Conservation (phyloP, 2,888 invertebrate genomes). For the Drosophila tripunctata region DNA sequence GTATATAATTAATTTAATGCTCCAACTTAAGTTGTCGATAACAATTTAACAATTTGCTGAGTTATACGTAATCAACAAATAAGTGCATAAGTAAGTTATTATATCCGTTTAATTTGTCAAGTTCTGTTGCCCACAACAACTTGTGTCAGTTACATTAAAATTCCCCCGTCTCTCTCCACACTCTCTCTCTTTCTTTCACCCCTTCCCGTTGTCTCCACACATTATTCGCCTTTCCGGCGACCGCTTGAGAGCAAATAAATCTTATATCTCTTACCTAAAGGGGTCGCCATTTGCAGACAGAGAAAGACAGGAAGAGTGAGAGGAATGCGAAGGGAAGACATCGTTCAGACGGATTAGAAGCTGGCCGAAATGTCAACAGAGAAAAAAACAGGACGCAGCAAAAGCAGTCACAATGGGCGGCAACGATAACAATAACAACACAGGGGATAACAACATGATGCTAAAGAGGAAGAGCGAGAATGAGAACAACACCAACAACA, state of each 20-base stretch:
- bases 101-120: conserved; percentile 4
- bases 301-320: neutral
- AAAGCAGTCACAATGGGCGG: conserved; percentile 29
- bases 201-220: neutral
- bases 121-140: neutral
- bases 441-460: conserved; percentile 22
- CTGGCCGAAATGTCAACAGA: conserved; percentile 53
- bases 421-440: conserved; percentile 13
- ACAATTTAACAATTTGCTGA: neutral
- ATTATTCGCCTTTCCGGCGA: conserved; percentile 5
- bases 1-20: too few species aligned
- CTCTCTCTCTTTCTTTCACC: too few species aligned
- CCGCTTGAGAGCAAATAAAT: conserved; percentile 51
- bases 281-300: conserved; percentile 17
- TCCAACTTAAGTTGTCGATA: neutral
- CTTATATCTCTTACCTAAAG: conserved; percentile 30
- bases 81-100: neutral
- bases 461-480: conserved; percentile 1
- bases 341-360: conserved; percentile 45
- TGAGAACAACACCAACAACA: conserved; percentile 34
- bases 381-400: conserved; percentile 28
- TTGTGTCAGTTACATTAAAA: conserved; percentile 2
- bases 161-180: neutral
- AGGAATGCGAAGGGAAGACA: neutral
- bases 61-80: neutral